These are phyloP conservation scores for Cherax destructor DNA, from an alignment of 1,140 invertebrate genomes.

Conservation along the genomic window DNA sequence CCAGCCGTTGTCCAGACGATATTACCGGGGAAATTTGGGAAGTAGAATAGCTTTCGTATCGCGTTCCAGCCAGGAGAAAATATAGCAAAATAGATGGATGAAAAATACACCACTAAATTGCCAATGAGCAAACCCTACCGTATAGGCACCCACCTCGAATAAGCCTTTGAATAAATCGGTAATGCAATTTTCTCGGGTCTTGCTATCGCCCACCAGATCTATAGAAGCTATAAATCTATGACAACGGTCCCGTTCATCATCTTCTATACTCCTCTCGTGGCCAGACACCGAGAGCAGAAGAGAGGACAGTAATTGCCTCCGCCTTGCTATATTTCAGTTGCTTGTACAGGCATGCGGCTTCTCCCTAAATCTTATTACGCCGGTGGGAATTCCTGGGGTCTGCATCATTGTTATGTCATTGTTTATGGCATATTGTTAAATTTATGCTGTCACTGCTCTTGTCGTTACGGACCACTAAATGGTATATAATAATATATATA, in stretches of 20 bases:
- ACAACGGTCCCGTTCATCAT: conserved; percentile 64
- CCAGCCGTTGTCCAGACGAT: conserved; percentile 7
- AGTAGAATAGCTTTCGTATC: conserved; percentile 37
- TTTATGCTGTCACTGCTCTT: background rate
- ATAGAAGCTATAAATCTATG: conserved; percentile 68
- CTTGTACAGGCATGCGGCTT: conserved; percentile 49
- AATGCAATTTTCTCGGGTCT: conserved; percentile 69
- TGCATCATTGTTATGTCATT: conserved; percentile 8
- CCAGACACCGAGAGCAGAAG: conserved; percentile 15
- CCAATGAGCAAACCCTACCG: conserved; percentile 27
- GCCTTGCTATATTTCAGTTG: conserved; percentile 43
- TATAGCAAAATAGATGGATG: conserved; percentile 35
- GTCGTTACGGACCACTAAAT: background rate
- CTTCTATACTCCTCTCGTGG: conserved; percentile 22
- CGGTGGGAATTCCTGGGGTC: background rate
- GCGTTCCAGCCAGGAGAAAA: conserved; percentile 7
- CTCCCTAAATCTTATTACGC: conserved; percentile 46
- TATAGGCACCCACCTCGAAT: conserved; percentile 54
- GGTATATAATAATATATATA: too few relatives aligned
- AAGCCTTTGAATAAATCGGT: conserved; percentile 70
- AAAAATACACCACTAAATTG: conserved; percentile 50
- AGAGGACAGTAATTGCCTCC: conserved; percentile 48
- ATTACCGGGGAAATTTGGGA: conserved; percentile 16
- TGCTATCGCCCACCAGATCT: conserved; percentile 66
- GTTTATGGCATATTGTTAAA: background rate